phyloP scores from a whole-genome alignment of 2,113 vertebrate species.

The Dunckerocampus dactyliophorus region DNA sequence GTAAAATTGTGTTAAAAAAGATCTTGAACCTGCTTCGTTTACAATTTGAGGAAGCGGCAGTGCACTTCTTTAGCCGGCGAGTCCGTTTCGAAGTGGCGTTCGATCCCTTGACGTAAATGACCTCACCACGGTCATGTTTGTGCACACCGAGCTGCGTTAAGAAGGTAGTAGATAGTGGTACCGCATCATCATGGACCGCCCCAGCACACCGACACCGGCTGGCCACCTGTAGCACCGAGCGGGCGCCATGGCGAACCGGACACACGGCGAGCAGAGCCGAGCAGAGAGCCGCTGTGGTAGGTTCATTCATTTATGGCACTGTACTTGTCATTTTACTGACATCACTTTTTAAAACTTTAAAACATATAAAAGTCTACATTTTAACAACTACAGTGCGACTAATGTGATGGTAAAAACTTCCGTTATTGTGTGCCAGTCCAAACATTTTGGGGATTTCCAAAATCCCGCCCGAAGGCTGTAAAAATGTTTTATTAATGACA shows the following conservation, averaged over 20 bases:
- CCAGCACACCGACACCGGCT: slow-evolving; percentile 35
- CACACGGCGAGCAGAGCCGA: slow-evolving; percentile 28
- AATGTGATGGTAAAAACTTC: too few species aligned
- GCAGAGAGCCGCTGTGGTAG: slow-evolving; percentile 42
- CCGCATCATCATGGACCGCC: slow-evolving; percentile 59
- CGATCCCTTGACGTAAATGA: not conserved
- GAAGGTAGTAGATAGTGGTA: slow-evolving; percentile 16
- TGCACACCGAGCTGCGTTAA: slow-evolving; percentile 32
- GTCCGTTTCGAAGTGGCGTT: slow-evolving; percentile 1
- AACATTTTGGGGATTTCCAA: too few species aligned
- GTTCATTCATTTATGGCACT: slow-evolving; percentile 3
- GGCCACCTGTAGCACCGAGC: slow-evolving; percentile 62
- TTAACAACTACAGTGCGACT: too few species aligned
- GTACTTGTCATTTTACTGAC: not conserved
- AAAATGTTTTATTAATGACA: too few species aligned
- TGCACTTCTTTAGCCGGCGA: slow-evolving; percentile 16
- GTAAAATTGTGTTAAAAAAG: too few species aligned
- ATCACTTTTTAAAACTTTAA: not conserved
- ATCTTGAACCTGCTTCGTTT: slow-evolving; percentile 1
- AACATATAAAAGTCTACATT: not conserved
- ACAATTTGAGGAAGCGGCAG: slow-evolving; percentile 45
- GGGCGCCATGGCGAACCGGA: slow-evolving; percentile 55
- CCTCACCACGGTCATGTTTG: not conserved
- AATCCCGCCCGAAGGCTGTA: too few species aligned
- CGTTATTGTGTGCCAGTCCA: too few species aligned